Base-by-base conservation (phyloP, 2,888 invertebrate genomes). In the Drosophila picticornis region DNA sequence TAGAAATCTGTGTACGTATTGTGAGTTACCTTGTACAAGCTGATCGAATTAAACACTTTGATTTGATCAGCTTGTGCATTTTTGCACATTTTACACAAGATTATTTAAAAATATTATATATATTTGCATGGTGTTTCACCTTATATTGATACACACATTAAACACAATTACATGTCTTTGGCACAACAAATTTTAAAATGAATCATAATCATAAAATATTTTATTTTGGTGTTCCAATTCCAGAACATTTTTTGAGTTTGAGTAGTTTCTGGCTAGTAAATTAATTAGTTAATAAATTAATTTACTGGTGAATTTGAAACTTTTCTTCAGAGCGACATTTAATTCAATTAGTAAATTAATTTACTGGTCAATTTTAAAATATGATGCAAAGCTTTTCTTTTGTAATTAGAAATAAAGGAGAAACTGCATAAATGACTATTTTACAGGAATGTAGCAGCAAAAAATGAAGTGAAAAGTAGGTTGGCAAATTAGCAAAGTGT, bases 401-500 rank as follows among this genome's bases (percentile, higher is more conserved):
- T 31, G n/a, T 32, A 32, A 25, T 3, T 7, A 19, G 9, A 7
- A 19, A 55, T 34, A 55, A 22, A 43, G 10, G 10, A n/a, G 25
- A 6, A 19, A 7, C 13, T 25, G 32, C 32, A 58, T 32, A 43
- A 43, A 16, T 31, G 36, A n/a, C 16, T 50, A n/a, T 22, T 51
- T 22, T 22, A 11, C 4, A 16, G 10, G 48, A 56, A 38, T 51
- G 3, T 31, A 29, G 34, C 50, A 52, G 50, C 27, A 40, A 27
- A 29, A 16, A 53, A 56, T 51, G n/a, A 66, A 57, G 38, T 51
- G 38, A 31, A 62, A 50, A 36, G 7, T 2, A 27, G 19, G 68
- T 61, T 29, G 65, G 34, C 25, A 64, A 81, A 74, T 81, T 82
- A 79, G 53, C 56, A 74, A 81, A 79, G 55, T 68, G 79, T 68